These are phyloP conservation scores for Temnothorax ravouxi DNA, from an alignment of 2,888 invertebrate species.

Conservation along the genomic window DNA sequence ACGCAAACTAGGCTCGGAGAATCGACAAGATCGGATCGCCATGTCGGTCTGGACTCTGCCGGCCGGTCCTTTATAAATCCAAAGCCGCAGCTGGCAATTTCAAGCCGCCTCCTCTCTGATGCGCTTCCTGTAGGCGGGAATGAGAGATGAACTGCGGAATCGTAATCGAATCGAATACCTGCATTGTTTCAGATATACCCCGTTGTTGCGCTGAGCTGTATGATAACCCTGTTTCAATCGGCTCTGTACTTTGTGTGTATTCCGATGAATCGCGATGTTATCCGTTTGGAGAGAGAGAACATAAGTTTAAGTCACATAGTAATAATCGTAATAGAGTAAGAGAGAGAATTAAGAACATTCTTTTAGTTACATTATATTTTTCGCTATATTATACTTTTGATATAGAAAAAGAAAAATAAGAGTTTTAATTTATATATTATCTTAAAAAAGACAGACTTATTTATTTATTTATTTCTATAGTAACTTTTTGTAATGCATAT, in stretches of 20 bases:
- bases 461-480: slow-evolving; percentile 1
- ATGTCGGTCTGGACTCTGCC: slow-evolving; percentile 40
- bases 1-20: slow-evolving; percentile 45
- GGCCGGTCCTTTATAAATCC: slow-evolving; percentile 70
- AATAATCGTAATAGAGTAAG: background rate
- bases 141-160: slow-evolving; percentile 72
- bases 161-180: slow-evolving; percentile 70
- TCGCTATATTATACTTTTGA: background rate
- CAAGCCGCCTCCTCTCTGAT: slow-evolving; percentile 47
- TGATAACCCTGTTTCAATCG: background rate
- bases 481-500: background rate
- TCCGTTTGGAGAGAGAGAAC: background rate
- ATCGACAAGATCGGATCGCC: slow-evolving; percentile 75
- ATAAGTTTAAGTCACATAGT: background rate
- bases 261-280: background rate
- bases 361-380: background rate
- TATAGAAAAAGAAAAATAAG: background rate
- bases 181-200: slow-evolving; percentile 60
- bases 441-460: background rate
- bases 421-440: background rate
- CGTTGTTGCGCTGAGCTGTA: slow-evolving; percentile 37
- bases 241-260: background rate
- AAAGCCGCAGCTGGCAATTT: slow-evolving; percentile 66
- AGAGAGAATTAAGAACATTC: background rate
- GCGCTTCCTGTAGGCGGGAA: slow-evolving; percentile 66